Conservation (phyloP, 2,113 vertebrate genomes). For the Cranoglanis bouderius region DNA sequence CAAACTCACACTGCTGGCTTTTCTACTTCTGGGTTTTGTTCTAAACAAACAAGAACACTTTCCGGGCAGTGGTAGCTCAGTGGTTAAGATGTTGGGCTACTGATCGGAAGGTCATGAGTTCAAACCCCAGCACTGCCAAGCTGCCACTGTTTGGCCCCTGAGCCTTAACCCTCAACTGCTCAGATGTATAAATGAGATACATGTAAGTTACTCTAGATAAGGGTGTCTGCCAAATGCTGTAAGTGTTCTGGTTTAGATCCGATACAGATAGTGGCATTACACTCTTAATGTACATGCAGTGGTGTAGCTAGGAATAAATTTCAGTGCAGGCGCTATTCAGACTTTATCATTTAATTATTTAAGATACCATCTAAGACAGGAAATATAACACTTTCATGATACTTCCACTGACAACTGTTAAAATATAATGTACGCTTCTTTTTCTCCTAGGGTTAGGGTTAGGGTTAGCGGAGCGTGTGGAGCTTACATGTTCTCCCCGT, state of each 20-base stretch:
- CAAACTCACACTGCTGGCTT: background rate
- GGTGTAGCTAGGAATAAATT: background rate
- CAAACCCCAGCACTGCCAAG: too few relatives aligned
- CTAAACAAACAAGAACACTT: background rate
- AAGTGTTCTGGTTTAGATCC: too few relatives aligned
- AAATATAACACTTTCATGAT: background rate
- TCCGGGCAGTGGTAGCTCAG: too few relatives aligned
- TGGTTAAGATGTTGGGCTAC: too few relatives aligned
- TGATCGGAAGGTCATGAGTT: too few relatives aligned
- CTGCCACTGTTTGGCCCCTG: too few relatives aligned
- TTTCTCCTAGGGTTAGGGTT: background rate
- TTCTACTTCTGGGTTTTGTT: background rate
- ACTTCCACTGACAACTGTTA: background rate
- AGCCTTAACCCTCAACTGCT: too few relatives aligned
- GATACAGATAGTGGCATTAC: background rate
- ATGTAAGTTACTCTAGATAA: too few relatives aligned
- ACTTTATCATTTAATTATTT: background rate
- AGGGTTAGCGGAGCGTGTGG: too few relatives aligned
- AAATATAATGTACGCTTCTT: background rate
- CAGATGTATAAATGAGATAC: too few relatives aligned
- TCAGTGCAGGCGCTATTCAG: background rate
- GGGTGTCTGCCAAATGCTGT: too few relatives aligned
- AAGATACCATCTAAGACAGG: background rate
- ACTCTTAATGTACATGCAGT: background rate
- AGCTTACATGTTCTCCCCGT: too few relatives aligned